Conservation (phyloP, 2,888 invertebrate species). For the Neoscelio sp. region DNA sequence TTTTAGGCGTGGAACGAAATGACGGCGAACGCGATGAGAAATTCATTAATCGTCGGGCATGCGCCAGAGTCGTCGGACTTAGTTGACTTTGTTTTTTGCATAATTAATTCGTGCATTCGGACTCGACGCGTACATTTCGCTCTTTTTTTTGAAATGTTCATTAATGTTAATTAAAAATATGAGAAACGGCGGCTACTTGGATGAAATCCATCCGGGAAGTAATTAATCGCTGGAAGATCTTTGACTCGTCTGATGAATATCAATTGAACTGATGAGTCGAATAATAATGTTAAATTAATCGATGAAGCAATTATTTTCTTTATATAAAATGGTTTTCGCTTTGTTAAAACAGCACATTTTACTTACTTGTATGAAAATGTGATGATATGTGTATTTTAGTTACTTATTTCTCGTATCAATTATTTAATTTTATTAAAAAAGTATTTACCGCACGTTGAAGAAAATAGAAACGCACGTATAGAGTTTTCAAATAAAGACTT, state of each 20-base stretch:
- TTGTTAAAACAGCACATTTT: too few species aligned
- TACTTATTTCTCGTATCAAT: too few species aligned
- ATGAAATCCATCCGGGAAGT: conserved; percentile 39
- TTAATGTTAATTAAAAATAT: conserved; percentile 52
- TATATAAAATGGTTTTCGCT: too few species aligned
- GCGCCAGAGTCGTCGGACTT: background rate
- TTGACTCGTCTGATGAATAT: conserved; percentile 26
- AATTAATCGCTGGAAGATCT: conserved; percentile 25
- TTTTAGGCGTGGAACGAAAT: conserved; percentile 47
- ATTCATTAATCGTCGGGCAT: conserved; percentile 51
- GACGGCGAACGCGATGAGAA: conserved; percentile 32
- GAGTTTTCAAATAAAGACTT: too few species aligned
- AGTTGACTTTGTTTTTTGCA: conserved; percentile 22
- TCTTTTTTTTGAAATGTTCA: conserved; percentile 25
- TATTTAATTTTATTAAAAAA: too few species aligned
- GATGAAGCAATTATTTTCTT: too few species aligned
- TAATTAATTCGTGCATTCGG: conserved; percentile 50
- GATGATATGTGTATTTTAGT: too few species aligned
- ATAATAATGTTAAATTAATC: too few species aligned
- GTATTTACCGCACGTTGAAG: too few species aligned
- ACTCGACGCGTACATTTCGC: conserved; percentile 4
- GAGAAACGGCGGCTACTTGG: conserved; percentile 25
- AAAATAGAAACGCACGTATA: too few species aligned
- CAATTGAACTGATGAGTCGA: conserved; percentile 36
- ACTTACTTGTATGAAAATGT: too few species aligned